Percentiles rank a stretch among this genome's conserved stretches.
These are phyloP conservation scores for Oreochromis spilurus DNA, from an alignment of 2,113 vertebrate genomes.

Conservation along the genomic window DNA sequence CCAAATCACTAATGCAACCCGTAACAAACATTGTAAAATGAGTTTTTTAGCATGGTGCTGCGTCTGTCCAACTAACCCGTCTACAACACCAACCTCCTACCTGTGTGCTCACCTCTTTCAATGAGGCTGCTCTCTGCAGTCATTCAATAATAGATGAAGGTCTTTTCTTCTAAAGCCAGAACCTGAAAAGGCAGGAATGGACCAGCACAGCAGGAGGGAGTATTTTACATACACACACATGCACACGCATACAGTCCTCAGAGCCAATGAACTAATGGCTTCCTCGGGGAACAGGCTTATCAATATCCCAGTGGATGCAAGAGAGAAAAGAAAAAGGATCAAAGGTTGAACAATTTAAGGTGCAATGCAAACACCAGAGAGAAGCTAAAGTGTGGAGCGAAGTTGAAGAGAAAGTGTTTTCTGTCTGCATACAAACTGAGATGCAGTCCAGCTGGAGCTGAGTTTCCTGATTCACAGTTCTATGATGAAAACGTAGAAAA, in stretches of 20 bases:
- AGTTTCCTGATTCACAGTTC: background rate
- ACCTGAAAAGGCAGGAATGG: background rate
- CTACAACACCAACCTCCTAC: background rate
- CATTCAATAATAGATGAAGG: constrained; percentile 34
- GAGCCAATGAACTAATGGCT: constrained; percentile 23
- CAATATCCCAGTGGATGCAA: constrained; percentile 8
- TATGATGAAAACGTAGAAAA: background rate
- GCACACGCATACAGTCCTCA: background rate
- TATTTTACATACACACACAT: background rate
- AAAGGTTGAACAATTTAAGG: constrained; percentile 27
- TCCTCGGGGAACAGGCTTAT: constrained; percentile 15
- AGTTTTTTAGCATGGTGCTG: background rate
- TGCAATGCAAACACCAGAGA: background rate
- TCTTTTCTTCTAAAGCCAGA: constrained; percentile 7
- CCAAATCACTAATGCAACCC: background rate
- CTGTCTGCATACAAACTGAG: background rate
- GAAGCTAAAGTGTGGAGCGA: background rate
- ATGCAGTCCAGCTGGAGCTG: rapidly evolving
- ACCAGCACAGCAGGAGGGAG: background rate
- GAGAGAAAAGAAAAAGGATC: background rate
- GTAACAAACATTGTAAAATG: background rate
- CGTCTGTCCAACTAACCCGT: background rate
- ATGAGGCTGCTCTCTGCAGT: background rate
- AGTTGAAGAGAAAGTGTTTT: background rate
- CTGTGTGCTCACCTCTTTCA: background rate